These are phyloP conservation scores for Ceratina japonica DNA, from an alignment of 1,140 invertebrate species.

Conservation along the genomic window DNA sequence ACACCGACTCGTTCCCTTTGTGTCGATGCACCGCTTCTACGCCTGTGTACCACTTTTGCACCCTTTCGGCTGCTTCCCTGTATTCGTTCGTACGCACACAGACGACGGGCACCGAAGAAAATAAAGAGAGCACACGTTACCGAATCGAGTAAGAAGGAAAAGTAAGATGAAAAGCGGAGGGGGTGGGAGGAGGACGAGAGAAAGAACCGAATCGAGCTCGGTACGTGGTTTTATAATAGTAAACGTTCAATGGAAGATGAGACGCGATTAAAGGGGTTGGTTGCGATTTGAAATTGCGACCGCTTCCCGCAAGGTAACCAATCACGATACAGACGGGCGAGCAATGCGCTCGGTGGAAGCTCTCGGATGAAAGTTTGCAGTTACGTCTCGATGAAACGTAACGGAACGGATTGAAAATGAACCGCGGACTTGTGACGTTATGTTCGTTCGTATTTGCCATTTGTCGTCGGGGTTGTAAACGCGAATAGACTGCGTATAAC, in stretches of 20 bases:
- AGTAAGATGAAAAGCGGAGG: slow-evolving; percentile 1
- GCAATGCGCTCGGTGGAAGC: not conserved
- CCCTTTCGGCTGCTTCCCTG: slow-evolving; percentile 20
- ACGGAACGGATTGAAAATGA: slow-evolving; percentile 8
- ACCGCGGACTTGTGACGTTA: not conserved
- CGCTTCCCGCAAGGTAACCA: not conserved
- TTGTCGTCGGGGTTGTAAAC: slow-evolving; percentile 67
- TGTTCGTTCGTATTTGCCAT: slow-evolving; percentile 43
- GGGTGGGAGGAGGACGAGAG: slow-evolving; percentile 42
- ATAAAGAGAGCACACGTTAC: not conserved
- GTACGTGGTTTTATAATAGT: slow-evolving; percentile 40
- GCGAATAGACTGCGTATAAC: slow-evolving; percentile 60
- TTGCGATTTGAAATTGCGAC: not conserved
- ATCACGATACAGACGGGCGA: not conserved
- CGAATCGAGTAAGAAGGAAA: no score
- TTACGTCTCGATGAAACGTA: not conserved
- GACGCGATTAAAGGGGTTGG: not conserved
- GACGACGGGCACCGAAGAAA: slow-evolving; percentile 15
- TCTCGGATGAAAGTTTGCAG: not conserved
- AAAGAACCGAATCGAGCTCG: slow-evolving; percentile 66
- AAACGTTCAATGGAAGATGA: slow-evolving; percentile 12
- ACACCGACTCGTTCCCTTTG: slow-evolving; percentile 11
- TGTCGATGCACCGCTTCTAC: not conserved
- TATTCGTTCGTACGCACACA: slow-evolving; percentile 18
- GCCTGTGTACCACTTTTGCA: not conserved